Evolutionary conservation across 2,797 vertebrate species (phyloP), one percentile per base, ranked within the genome.

Genomic region (Crenuchus spilurus): DNA sequence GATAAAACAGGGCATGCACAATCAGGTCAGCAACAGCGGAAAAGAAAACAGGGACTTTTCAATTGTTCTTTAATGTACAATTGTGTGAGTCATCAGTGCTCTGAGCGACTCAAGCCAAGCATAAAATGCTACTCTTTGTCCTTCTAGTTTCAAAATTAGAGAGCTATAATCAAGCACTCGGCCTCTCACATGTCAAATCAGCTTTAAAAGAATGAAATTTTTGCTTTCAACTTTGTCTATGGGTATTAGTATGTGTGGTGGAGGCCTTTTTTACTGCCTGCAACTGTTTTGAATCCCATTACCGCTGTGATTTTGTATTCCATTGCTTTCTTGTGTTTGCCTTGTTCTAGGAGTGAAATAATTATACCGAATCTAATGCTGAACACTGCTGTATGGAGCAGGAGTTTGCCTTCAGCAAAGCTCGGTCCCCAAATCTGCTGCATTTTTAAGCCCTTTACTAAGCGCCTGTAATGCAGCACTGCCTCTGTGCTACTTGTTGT

Each of bases 341-440:
- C 37, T 64, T 73, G 28, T 57, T 66, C 16, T 28, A 48, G 51
- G 31, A 66, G 26, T 57, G 41, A 66, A 66, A 66, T 74, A 66
- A 66, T 74, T 66, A 74, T 33, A 65, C 28, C 51, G 28, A 6
- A 18, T 57, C 30, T 24, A 65, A 28, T 49, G 39, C 39, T 10
- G 62, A 73, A 54, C 51, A 28, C 44, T 58, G 54, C 41, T 48
- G 9, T 62, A 14, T 62, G 60, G 14, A 60, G 33, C 18, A 11
- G 57, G 6, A 42, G 14, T 28, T 28, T 67, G 28, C 41, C 63
- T 41, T 30, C 10, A 67, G 63, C 24, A 31, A 24, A 60, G 54
- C 72, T 67, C n/a, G 30, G 44, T 67, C 65, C 22, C 33, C n/a
- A 39, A 58, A 67, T 37, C 39, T 58, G 63, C 41, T 62, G 37